A percentile compares a stretch with the other conserved stretches of the same genome.
These are phyloP conservation scores for Drosophila differens DNA, from an alignment of 2,888 invertebrate species.

Conservation along the genomic window DNA sequence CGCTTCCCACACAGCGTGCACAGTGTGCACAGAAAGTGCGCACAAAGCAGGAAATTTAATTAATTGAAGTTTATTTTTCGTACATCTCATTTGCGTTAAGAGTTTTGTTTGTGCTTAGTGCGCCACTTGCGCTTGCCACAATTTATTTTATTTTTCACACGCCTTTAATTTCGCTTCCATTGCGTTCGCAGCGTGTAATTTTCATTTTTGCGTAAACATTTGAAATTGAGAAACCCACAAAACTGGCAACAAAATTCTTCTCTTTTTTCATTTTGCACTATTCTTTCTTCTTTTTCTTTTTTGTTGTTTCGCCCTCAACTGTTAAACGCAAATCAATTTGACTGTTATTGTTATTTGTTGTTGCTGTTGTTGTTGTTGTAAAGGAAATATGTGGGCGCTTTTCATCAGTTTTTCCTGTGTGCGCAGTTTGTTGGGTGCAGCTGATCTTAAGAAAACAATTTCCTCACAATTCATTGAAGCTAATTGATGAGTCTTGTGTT, in stretches of 20 bases:
- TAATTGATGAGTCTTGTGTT: conserved; percentile 47
- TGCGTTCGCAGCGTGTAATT: conserved; percentile 56
- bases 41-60: conserved; percentile 51
- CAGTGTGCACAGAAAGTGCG: conserved; percentile 39
- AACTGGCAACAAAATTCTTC: conserved; percentile 27
- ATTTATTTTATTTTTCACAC: conserved; percentile 65
- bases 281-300: neutral
- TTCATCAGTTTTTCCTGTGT: conserved; percentile 24
- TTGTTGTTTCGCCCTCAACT: conserved; percentile 16
- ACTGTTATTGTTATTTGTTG: conserved; percentile 5
- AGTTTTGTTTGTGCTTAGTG: conserved; percentile 31
- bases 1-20: conserved; percentile 34
- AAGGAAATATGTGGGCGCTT: conserved; percentile 47
- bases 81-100: conserved; percentile 35
- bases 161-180: conserved; percentile 47
- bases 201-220: conserved; percentile 52
- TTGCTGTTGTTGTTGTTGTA: conserved; percentile 1
- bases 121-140: conserved; percentile 28
- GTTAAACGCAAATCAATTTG: conserved; percentile 35
- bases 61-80: conserved; percentile 47
- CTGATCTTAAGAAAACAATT: conserved; percentile 35
- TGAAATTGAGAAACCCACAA: conserved; percentile 45
- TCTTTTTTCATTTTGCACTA: conserved; percentile 27
- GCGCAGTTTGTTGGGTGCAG: conserved; percentile 31
- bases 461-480: conserved; percentile 22